Conservation (phyloP, 2,888 invertebrate genomes). For the Megalurothrips usitatus region DNA sequence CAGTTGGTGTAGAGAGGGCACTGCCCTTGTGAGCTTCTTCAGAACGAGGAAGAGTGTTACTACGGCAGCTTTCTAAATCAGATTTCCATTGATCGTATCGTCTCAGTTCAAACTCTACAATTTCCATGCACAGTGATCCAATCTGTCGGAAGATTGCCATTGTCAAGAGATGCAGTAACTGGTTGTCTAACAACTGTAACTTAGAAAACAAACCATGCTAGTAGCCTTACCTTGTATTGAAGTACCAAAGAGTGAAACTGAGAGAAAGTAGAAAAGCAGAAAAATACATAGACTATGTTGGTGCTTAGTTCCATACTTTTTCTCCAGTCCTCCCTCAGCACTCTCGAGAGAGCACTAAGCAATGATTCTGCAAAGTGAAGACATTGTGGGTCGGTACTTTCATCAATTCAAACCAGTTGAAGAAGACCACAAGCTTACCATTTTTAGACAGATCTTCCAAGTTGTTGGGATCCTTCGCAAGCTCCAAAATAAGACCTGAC, state of each 20-base stretch:
- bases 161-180: constrained; percentile 29
- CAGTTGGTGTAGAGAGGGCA: constrained; percentile 41
- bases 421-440: constrained; percentile 55
- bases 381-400: not conserved
- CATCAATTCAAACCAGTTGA: constrained; percentile 11
- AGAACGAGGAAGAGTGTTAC: constrained; percentile 35
- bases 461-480: constrained; percentile 91
- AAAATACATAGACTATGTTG: constrained; percentile 94
- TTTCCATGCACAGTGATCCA: constrained; percentile 94
- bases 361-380: constrained; percentile 68
- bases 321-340: constrained; percentile 96
- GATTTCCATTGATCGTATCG: constrained; percentile 91
- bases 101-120: constrained; percentile 89
- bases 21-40: constrained; percentile 46
- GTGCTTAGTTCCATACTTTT: constrained; percentile 93
- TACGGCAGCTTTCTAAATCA: constrained; percentile 55
- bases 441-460: constrained; percentile 87
- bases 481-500: constrained; percentile 82
- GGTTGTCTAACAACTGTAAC: constrained; percentile 19
- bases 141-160: constrained; percentile 53
- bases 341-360: constrained; percentile 89
- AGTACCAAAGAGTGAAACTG: constrained; percentile 92
- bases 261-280: constrained; percentile 93
- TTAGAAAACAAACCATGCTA: constrained; percentile 30
- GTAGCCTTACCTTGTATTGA: constrained; percentile 75